Base-by-base conservation (phyloP, 2,113 vertebrate species). In the Trochalopteron elliotii region DNA sequence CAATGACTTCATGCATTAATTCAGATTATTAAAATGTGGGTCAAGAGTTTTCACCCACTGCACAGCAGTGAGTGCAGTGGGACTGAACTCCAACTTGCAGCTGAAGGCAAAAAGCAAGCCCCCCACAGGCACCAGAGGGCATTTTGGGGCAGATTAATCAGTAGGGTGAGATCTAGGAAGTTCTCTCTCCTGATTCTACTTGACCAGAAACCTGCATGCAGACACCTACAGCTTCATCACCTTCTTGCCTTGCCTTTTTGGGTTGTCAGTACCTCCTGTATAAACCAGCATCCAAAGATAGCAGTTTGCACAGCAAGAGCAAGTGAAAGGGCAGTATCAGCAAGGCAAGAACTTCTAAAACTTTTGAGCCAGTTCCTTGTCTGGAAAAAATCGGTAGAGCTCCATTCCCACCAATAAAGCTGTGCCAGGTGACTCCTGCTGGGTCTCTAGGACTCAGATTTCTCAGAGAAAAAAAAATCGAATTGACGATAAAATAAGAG, bases 21-120 rank as follows among this genome's bases (percentile, higher is more conserved):
- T 93, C 55, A 68, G 52, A 28, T 77, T 20, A 93, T 80, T 96
- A 95, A 74, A 70, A 70, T 30, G 47, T 44, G 63, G 94, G 55
- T 88, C 82, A 80, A 77, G 83, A 83, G 11, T 64, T 77, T 93
- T 87, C 28, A 55, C 30, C 28, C 33, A 69, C 33, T 44, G 39
- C 1, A 4, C 11, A 61, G 44, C 45, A 77, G n/a, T 1, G 6
- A 33, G 33, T 24, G 25, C 2, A 2, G 9, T 33, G 27, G 2
- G 2, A 19, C 7, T 80, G 78, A 77, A 28, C 22, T 55, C 70
- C 52, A 61, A 21, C 42, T 61, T 74, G 63, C 30, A 40, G 28
- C 50, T 90, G 57, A 91, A 93, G 44, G 40, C 37, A 68, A 65
- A 86, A 70, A 69, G 24, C 42, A 72, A 68, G 76, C 14, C 11